Evolutionary conservation across 2,797 vertebrate genomes (phyloP).

Genomic region (Lacerta agilis): DNA sequence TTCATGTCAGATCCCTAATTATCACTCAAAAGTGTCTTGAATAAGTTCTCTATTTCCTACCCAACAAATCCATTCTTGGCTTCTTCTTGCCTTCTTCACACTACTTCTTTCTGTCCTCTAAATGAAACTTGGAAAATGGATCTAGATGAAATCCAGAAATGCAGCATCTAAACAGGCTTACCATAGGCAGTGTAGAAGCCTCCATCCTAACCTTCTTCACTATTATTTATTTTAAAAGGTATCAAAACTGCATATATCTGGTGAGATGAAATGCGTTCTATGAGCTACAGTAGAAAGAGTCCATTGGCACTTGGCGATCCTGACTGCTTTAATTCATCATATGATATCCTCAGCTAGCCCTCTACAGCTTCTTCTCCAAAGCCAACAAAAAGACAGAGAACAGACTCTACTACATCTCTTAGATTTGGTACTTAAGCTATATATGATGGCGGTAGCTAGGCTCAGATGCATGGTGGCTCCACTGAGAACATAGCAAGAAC

Average conservation of each 20-base stretch:
- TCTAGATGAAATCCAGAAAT: conserved; percentile 26
- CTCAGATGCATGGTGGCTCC: not conserved
- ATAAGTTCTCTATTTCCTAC: accelerated
- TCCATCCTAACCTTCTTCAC: conserved; percentile 8
- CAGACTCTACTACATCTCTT: not conserved
- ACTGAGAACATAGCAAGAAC: conserved; percentile 1
- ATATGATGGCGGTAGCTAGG: not conserved
- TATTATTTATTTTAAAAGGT: conserved; percentile 10
- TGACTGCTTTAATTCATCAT: not conserved
- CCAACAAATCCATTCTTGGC: not conserved
- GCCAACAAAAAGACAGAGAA: not conserved
- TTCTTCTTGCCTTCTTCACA: not conserved
- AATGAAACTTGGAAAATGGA: conserved; percentile 22
- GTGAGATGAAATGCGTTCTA: not conserved
- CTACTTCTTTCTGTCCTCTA: not conserved
- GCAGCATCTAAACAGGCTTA: conserved; percentile 22
- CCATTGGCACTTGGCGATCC: not conserved
- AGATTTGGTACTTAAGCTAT: not conserved
- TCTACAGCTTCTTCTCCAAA: not conserved
- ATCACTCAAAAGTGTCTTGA: not conserved
- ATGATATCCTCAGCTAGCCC: not conserved
- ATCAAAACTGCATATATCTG: not conserved
- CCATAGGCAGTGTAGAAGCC: conserved; percentile 9
- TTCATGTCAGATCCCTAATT: not conserved
- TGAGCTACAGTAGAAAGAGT: conserved; percentile 10